These are phyloP conservation scores for Sandelia bainsii DNA, from an alignment of 2,797 vertebrate species.

Conservation along the genomic window DNA sequence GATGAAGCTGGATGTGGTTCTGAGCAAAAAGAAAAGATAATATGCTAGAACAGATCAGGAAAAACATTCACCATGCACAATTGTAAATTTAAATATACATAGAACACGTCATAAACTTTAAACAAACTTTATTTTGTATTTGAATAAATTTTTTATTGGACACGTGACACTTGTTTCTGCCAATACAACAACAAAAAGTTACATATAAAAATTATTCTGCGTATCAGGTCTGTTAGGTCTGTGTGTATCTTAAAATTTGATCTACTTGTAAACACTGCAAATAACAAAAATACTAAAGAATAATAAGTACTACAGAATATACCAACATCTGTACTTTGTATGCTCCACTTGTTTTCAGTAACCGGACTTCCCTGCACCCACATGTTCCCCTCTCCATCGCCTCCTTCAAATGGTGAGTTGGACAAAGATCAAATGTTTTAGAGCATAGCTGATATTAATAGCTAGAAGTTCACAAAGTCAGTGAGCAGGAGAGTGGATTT, in stretches of 20 bases:
- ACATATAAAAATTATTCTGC: background rate
- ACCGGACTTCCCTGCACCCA: constrained; percentile 52
- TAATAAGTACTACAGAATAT: too few relatives aligned
- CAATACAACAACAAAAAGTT: background rate
- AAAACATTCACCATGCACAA: too few relatives aligned
- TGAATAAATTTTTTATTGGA: too few relatives aligned
- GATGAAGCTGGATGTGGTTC: too few relatives aligned
- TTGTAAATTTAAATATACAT: too few relatives aligned
- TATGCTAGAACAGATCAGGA: too few relatives aligned
- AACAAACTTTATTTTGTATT: too few relatives aligned
- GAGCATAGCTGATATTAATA: background rate
- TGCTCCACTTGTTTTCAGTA: constrained; percentile 37
- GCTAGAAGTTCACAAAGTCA: background rate
- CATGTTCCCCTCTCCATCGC: constrained; percentile 49
- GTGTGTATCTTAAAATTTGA: background rate
- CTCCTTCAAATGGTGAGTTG: constrained; percentile 70
- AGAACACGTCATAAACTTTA: too few relatives aligned
- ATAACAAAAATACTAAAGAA: too few relatives aligned
- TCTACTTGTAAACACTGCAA: background rate
- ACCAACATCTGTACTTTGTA: background rate
- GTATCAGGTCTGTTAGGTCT: background rate
- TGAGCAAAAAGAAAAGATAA: too few relatives aligned
- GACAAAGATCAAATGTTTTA: background rate
- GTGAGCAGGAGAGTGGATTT: background rate
- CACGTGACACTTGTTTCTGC: background rate